Evolutionary conservation across 2,797 vertebrate genomes (phyloP).

Genomic region (Telmatherina bonti): DNA sequence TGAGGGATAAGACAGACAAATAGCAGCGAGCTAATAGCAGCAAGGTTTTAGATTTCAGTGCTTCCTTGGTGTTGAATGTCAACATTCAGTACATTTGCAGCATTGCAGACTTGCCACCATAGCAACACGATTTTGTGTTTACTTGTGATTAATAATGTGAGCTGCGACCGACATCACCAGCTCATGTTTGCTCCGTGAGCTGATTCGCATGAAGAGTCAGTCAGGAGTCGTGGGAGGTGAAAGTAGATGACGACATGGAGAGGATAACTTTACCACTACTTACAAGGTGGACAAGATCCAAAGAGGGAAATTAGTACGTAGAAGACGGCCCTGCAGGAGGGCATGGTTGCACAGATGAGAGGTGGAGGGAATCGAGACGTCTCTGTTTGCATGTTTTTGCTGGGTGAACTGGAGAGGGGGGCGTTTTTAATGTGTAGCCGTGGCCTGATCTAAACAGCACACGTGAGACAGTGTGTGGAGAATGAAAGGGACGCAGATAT

Average conservation of each 20-base stretch:
- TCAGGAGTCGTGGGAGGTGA: not conserved
- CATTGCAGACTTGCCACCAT: not conserved
- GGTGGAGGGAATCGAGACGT: slow-evolving; percentile 21
- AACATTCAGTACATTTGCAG: slow-evolving; percentile 8
- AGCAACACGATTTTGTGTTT: not conserved
- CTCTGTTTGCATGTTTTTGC: slow-evolving; percentile 55
- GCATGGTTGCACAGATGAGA: slow-evolving; percentile 1
- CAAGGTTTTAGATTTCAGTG: slow-evolving; percentile 7
- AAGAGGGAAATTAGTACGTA: not conserved
- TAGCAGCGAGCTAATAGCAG: not conserved
- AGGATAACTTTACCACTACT: slow-evolving; percentile 42
- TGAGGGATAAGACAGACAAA: slow-evolving; percentile 64
- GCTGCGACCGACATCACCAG: not conserved
- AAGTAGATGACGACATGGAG: not conserved
- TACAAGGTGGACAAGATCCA: slow-evolving; percentile 28
- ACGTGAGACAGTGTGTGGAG: not conserved
- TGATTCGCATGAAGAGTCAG: not conserved
- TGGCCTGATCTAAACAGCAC: slow-evolving; percentile 30
- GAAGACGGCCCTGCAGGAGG: not conserved
- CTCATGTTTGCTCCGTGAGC: not conserved
- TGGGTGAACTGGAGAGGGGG: not conserved
- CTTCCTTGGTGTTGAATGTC: slow-evolving; percentile 4
- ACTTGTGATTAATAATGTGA: not conserved
- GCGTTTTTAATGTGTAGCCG: not conserved
- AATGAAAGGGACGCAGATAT: not conserved